phyloP scores from a whole-genome alignment of 2,113 vertebrate species.

The Enhydra lutris region DNA sequence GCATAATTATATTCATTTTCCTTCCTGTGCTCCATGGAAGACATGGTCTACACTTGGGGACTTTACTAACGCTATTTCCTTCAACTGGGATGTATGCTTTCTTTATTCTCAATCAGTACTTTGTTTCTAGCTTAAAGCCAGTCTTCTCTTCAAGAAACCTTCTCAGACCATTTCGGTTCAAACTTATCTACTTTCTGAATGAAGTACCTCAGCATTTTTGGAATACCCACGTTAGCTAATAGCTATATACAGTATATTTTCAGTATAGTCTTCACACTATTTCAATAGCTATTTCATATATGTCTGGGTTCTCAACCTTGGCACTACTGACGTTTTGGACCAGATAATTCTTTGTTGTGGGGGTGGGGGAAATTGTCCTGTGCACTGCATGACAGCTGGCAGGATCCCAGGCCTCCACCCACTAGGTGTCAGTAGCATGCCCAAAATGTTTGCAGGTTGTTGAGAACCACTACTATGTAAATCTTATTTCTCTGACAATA shows the following conservation, averaged over 20 bases:
- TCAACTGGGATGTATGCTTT: not conserved
- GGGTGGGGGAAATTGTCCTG: not conserved
- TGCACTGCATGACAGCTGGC: not conserved
- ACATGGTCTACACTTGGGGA: not conserved
- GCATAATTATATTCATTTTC: not conserved
- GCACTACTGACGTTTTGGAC: not conserved
- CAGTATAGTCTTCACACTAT: not conserved
- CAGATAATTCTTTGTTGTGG: not conserved
- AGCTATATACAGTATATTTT: not conserved
- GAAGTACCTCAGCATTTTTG: not conserved
- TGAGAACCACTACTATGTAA: conserved; percentile 42
- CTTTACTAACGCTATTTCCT: not conserved
- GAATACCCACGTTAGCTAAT: not conserved
- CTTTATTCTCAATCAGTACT: conserved; percentile 9
- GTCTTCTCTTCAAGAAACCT: conserved; percentile 4
- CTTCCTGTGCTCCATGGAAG: not conserved
- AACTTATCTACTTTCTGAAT: not conserved
- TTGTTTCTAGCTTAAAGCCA: conserved; percentile 38
- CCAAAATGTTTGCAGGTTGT: not conserved
- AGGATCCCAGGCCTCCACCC: not conserved
- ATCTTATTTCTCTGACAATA: conserved; percentile 42
- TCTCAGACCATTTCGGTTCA: conserved; percentile 18
- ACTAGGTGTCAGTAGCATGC: not conserved
- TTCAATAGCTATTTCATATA: not conserved
- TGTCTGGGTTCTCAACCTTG: not conserved